phyloP scores from a whole-genome alignment of 1,140 invertebrate genomes.

The Batillaria attramentaria region DNA sequence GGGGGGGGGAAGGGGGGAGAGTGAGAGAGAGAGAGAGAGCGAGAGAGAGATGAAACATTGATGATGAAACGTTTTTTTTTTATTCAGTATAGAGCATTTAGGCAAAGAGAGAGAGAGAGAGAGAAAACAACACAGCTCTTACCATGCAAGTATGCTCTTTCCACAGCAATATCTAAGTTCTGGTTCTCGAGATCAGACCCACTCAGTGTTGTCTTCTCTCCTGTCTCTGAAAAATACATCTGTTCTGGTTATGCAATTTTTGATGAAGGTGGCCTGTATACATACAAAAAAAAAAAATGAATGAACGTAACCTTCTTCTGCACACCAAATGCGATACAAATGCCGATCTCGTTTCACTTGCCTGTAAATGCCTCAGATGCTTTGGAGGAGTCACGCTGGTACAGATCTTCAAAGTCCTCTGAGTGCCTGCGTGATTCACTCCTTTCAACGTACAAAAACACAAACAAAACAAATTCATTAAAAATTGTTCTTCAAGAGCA shows the following conservation, averaged over 20 bases:
- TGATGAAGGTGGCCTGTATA: too few relatives aligned
- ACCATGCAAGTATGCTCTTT: slow-evolving; percentile 11
- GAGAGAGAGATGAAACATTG: background rate
- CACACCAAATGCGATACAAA: background rate
- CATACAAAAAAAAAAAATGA: background rate
- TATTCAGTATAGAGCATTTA: background rate
- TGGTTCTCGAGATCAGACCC: slow-evolving; percentile 5
- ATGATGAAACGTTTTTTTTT: background rate
- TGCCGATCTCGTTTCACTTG: background rate
- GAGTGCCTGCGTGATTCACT: too few relatives aligned
- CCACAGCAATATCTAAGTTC: background rate
- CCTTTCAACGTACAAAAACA: too few relatives aligned
- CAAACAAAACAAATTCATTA: too few relatives aligned
- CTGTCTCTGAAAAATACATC: background rate
- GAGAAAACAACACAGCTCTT: too few relatives aligned
- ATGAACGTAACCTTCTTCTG: background rate
- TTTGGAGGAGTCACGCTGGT: too few relatives aligned
- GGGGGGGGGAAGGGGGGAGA: background rate
- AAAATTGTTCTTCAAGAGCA: too few relatives aligned
- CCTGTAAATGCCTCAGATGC: background rate
- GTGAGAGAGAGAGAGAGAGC: background rate
- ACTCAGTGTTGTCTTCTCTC: too few relatives aligned
- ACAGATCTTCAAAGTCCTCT: too few relatives aligned
- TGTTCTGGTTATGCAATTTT: too few relatives aligned
- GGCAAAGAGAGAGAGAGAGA: background rate